A percentile compares a stretch with the other conserved stretches of the same genome.
Evolutionary conservation across 1,140 invertebrate genomes (phyloP).

Genomic region (Macrocentrus cingulum): DNA sequence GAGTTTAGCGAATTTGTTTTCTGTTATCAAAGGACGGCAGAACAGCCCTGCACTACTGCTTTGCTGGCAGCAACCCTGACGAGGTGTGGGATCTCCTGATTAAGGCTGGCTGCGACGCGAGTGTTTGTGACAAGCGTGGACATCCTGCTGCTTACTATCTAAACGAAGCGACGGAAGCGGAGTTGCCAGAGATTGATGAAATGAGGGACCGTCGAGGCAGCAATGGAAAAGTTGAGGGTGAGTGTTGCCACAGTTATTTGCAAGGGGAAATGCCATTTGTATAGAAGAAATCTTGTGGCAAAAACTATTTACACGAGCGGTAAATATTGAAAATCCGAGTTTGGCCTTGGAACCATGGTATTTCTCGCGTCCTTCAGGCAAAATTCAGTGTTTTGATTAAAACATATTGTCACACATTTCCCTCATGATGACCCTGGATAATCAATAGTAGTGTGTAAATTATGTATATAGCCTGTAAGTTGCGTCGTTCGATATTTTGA

Average conservation of each 20-base stretch:
- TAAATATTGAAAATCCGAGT: too few relatives aligned
- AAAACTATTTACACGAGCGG: too few relatives aligned
- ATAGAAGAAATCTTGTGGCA: conserved; percentile 13
- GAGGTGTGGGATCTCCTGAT: conserved; percentile 67
- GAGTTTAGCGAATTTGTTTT: neutral
- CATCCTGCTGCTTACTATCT: conserved; percentile 73
- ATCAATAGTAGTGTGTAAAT: conserved; percentile 41
- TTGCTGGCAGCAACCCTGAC: conserved; percentile 66
- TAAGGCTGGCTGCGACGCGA: conserved; percentile 68
- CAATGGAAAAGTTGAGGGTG: conserved; percentile 49
- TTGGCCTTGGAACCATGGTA: neutral
- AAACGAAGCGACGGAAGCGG: conserved; percentile 61
- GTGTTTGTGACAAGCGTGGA: conserved; percentile 67
- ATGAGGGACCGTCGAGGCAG: conserved; percentile 49
- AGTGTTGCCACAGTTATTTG: too few relatives aligned
- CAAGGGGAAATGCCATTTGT: too few relatives aligned
- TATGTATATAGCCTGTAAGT: conserved; percentile 33
- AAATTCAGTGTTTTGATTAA: neutral
- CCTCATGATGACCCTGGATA: conserved; percentile 28
- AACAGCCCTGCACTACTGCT: conserved; percentile 80
- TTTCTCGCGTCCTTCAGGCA: too few relatives aligned
- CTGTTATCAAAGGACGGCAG: conserved; percentile 65
- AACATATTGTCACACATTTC: conserved; percentile 29
- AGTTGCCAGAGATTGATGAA: conserved; percentile 61
- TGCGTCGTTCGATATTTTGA: conserved; percentile 30